Base-by-base conservation (phyloP, 2,888 invertebrate genomes). In the Leucophora obtusa region DNA sequence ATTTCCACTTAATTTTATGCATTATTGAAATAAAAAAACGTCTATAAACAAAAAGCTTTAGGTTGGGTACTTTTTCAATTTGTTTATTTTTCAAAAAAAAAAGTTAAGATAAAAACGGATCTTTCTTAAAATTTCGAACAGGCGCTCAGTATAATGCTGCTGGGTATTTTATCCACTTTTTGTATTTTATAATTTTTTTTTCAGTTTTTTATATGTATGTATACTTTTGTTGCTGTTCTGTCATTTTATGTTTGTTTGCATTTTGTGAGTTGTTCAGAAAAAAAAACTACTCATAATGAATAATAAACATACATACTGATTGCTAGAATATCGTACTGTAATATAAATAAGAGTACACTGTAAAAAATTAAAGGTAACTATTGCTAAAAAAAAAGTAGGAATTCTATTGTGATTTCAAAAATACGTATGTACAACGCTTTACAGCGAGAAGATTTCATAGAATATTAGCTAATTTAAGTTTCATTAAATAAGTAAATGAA, bases 101-200 rank as follows among this genome's bases (percentile, higher is more conserved):
- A 80, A n/a, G 54, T 75, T 74, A 82, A 88, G 86, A 87, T 86
- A 86, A 88, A 88, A 88, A 87, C 89, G 88, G 87, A 88, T 88
- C 88, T 88, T 88, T 88, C 88, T 88, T 87, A 86, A 87, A 85
- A 87, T 85, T 87, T 85, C 81, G 84, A 88, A 82, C 85, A 85
- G 87, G 87, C 86, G 85, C 85, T 38, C 88, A 88, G 86, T 76
- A 73, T 51, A 66, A 54, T 11, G 6, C 35, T 10, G 68, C 17
- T 71, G 51, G 73, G 10, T 28, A 58, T 83, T 84, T 82, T 84
- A 84, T 84, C 83, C 83, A 15, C 28, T 50, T 62, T 50, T 79
- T 28, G 24, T 76, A 28, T 14, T 58, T 63, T 2, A 10, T 69
- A 43, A 10, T 58, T 24, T 15, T 43, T 47, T 56, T 8, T n/a